Base-by-base conservation (phyloP, 2,888 invertebrate species). In the Drosophila kuntzei region DNA sequence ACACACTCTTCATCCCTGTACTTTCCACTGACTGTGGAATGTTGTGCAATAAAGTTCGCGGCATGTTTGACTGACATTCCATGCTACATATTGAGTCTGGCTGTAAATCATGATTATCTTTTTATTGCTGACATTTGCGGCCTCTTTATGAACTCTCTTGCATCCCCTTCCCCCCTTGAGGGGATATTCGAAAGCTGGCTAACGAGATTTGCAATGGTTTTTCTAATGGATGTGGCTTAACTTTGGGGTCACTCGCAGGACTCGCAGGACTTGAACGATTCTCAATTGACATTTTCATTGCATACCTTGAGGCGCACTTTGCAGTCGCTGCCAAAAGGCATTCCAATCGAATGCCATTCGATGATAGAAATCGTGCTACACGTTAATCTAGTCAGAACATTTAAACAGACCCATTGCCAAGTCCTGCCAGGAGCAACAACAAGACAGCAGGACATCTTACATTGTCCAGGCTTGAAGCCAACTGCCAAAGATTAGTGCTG, bases 321-420 rank as follows among this genome's bases (percentile, higher is more conserved):
- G 18, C 27, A 54, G 20, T 36, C 11, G 32, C 34, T 61, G 76
- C 76, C 76, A 69, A 74, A 80, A 67, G 79, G 77, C 70, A 83
- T 86, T 84, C 86, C 87, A 76, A 86, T 80, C 73, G 75, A 80
- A 87, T 85, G 79, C 87, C 76, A 80, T 79, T 78, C 77, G 62
- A 69, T 71, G 88, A 90, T 90, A 90, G 86, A 81, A 89, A 90
- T 90, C 90, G 84, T 81, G 89, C 80, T 74, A 79, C 75, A 75
- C 72, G 81, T 75, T 88, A 86, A 89, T 77, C 87, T 83, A 87
- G 75, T 72, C 73, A 73, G n/a, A 72, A 71, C 83, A 87, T 79
- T 84, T 78, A 73, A 65, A 61, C 55, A 57, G 12, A 58, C 20
- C 7, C 25, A 39, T 25, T 36, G 18, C 9, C 25, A 57, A 39